phyloP scores from a whole-genome alignment of 2,888 invertebrate genomes.

The Bedellia somnulentella region DNA sequence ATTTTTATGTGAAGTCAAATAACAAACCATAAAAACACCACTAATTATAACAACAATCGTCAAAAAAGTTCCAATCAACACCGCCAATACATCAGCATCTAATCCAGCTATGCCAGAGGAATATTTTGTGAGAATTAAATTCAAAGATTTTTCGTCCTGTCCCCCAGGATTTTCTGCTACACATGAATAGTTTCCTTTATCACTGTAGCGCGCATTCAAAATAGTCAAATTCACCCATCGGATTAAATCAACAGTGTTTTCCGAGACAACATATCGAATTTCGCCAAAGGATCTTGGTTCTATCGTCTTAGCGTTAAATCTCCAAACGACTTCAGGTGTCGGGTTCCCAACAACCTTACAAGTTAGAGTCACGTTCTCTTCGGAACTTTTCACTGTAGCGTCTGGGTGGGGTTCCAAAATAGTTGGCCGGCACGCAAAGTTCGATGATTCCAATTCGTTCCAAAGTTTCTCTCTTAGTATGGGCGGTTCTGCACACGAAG shows the following conservation, averaged over 20 bases:
- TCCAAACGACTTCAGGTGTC: slow-evolving; percentile 74
- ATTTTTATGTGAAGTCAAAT: slow-evolving; percentile 52
- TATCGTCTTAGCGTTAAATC: slow-evolving; percentile 65
- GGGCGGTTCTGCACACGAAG: slow-evolving; percentile 72
- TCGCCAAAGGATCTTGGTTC: slow-evolving; percentile 54
- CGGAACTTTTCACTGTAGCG: slow-evolving; percentile 65
- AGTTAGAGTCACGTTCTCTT: slow-evolving; percentile 71
- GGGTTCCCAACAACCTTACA: slow-evolving; percentile 80
- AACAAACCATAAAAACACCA: slow-evolving; percentile 49
- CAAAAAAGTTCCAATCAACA: slow-evolving; percentile 49
- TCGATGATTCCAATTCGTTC: slow-evolving; percentile 70
- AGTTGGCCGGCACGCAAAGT: slow-evolving; percentile 82
- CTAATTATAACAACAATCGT: slow-evolving; percentile 50
- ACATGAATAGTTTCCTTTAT: slow-evolving; percentile 77
- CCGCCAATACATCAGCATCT: slow-evolving; percentile 53
- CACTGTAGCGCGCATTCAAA: slow-evolving; percentile 62
- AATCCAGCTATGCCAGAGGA: slow-evolving; percentile 47
- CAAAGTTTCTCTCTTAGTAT: slow-evolving; percentile 70
- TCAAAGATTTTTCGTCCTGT: slow-evolving; percentile 73
- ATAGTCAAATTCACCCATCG: slow-evolving; percentile 72
- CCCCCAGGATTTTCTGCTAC: slow-evolving; percentile 83
- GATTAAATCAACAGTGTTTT: slow-evolving; percentile 47
- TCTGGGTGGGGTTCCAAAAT: slow-evolving; percentile 67
- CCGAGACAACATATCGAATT: slow-evolving; percentile 46
- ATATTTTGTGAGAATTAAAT: slow-evolving; percentile 57